Conservation (phyloP, 1,140 invertebrate species). For the Mycetomoellerius zeteki region DNA sequence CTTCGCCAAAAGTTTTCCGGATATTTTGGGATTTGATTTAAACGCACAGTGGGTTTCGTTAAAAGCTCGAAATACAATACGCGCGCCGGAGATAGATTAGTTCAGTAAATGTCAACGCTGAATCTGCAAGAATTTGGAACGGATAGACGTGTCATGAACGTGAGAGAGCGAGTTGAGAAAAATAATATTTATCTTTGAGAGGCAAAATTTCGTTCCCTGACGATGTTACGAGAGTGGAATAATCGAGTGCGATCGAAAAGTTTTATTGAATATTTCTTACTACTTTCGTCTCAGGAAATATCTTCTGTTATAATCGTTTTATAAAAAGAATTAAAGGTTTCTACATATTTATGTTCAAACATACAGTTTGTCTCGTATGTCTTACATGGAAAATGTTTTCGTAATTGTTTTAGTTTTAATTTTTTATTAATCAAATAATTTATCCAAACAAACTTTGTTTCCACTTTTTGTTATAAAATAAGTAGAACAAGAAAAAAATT, state of each 20-base stretch:
- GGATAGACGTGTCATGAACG: constrained; percentile 25
- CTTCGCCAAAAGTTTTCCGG: constrained; percentile 47
- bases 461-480: background rate
- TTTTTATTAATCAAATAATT: background rate
- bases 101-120: constrained; percentile 48
- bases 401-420: constrained; percentile 8
- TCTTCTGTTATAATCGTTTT: background rate
- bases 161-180: background rate
- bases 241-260: background rate
- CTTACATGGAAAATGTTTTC: background rate
- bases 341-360: constrained; percentile 24
- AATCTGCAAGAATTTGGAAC: constrained; percentile 51
- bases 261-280: constrained; percentile 6
- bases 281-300: background rate
- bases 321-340: constrained; percentile 1
- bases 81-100: constrained; percentile 46
- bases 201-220: constrained; percentile 25
- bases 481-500: background rate
- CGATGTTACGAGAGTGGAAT: background rate
- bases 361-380: background rate
- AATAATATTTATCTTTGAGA: constrained; percentile 52
- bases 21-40: constrained; percentile 60
- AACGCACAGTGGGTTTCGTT: constrained; percentile 37
- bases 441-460: background rate
- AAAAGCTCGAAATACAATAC: constrained; percentile 58